phyloP scores from a whole-genome alignment of 2,888 invertebrate genomes.

The Seladonia tumulorum region DNA sequence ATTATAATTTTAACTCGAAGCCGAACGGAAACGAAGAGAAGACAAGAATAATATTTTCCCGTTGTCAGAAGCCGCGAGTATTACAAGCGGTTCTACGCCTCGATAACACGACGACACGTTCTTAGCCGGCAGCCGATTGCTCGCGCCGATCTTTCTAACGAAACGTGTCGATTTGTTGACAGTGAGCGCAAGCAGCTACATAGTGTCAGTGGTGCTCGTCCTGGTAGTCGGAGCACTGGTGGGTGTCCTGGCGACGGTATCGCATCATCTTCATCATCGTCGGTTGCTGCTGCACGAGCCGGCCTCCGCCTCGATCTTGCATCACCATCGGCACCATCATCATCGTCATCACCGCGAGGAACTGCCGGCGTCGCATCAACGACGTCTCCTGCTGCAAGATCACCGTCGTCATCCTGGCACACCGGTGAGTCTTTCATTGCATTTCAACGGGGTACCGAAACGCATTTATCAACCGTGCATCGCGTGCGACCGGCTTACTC shows the following conservation, averaged over 20 bases:
- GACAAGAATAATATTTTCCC: not conserved
- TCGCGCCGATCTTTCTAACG: not conserved
- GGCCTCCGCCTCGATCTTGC: constrained; percentile 83
- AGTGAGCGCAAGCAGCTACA: constrained; percentile 81
- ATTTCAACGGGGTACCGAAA: not conserved
- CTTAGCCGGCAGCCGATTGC: not conserved
- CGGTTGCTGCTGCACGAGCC: constrained; percentile 86
- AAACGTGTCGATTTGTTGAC: constrained; percentile 46
- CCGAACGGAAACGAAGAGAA: not conserved
- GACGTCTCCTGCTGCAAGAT: constrained; percentile 77
- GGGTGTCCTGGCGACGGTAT: constrained; percentile 85
- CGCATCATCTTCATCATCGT: constrained; percentile 84
- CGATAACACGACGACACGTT: not conserved
- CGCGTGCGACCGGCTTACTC: not conserved
- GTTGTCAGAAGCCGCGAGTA: not conserved
- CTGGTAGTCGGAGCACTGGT: constrained; percentile 80
- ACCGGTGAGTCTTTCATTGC: constrained; percentile 74
- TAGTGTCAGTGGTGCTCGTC: constrained; percentile 81
- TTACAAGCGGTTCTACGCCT: not conserved
- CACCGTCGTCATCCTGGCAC: constrained; percentile 79
- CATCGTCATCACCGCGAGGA: constrained; percentile 74
- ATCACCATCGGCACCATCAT: constrained; percentile 76
- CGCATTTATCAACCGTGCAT: not conserved
- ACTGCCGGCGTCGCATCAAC: constrained; percentile 74
- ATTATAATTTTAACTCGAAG: not conserved